Evolutionary conservation across 2,113 vertebrate species (phyloP).

Genomic region (Philantomba maxwellii): DNA sequence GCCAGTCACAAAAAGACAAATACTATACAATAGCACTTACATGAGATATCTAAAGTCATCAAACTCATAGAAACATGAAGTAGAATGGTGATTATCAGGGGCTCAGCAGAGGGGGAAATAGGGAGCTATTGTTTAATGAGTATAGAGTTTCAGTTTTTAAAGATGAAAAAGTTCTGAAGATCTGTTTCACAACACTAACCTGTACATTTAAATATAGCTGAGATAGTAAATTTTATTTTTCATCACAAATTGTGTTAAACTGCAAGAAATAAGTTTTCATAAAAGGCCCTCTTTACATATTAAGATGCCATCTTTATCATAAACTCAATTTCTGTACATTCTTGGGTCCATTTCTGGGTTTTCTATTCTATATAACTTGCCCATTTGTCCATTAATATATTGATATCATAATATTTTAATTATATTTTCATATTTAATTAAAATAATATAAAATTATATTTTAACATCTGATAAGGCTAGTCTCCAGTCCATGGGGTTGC

Average conservation of each 20-base stretch:
- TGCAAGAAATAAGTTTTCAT: background rate
- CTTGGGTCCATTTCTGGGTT: background rate
- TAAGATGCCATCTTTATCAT: background rate
- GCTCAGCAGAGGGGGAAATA: background rate
- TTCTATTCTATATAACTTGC: background rate
- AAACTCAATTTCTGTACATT: background rate
- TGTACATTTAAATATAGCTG: background rate
- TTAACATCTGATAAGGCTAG: background rate
- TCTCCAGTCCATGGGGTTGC: background rate
- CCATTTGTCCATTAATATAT: background rate
- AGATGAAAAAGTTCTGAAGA: background rate
- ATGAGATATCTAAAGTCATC: background rate
- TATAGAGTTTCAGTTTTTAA: background rate
- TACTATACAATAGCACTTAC: background rate
- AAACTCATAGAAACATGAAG: background rate
- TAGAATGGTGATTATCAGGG: background rate
- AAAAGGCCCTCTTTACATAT: background rate
- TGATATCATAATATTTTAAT: background rate
- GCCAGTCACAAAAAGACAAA: background rate
- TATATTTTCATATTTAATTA: background rate
- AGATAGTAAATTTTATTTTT: background rate
- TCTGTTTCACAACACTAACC: background rate
- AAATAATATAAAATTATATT: background rate
- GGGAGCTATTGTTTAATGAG: background rate
- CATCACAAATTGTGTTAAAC: background rate